Base-by-base conservation (phyloP, 1,140 invertebrate genomes). In the Halesus radiatus region DNA sequence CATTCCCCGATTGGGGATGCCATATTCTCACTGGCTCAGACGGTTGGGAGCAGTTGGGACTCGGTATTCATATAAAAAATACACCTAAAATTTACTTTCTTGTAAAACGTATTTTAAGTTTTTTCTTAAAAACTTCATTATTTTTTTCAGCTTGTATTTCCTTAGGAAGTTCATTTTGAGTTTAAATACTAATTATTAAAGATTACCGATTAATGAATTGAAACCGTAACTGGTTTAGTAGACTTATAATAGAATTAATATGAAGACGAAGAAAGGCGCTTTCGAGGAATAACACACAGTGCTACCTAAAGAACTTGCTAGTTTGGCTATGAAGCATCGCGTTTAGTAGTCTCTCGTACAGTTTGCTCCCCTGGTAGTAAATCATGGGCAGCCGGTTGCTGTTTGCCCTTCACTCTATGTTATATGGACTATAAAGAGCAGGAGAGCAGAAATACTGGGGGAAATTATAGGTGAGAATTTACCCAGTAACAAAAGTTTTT, bases 351-450 rank as follows among this genome's bases (percentile, higher is more conserved):
- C 66, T 18, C n/a, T 45, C 29, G n/a, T 20, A 23, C 45, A 20
- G 18, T 20, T 15, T 45, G 66, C 66, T n/a, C 66, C 66, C 66
- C 32, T 70, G 66, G 66, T 70, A 70, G 66, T 70, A 70, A 70
- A 70, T 70, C 66, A 50, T 70, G 66, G 66, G 52, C 66, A 70
- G 66, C 66, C 37, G 66, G 66, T 20, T 52, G 37, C 66, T 70
- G 37, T 70, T 70, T 70, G 66, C 66, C 66, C 66, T 70, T 70
- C 66, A 70, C 66, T 70, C 66, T 23, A 50, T 23, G 66, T 70
- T 70, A 70, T 70, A 70, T 52, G 66, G 66, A 70, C 66, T 70
- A 70, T 70, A 70, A 70, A 70, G 66, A 70, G n/a, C 66, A 50
- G 66, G 66, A 70, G 66, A 70, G 37, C 37, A 70, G 66, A 50